phyloP scores from a whole-genome alignment of 2,797 vertebrate genomes.

The Babyrousa celebensis region DNA sequence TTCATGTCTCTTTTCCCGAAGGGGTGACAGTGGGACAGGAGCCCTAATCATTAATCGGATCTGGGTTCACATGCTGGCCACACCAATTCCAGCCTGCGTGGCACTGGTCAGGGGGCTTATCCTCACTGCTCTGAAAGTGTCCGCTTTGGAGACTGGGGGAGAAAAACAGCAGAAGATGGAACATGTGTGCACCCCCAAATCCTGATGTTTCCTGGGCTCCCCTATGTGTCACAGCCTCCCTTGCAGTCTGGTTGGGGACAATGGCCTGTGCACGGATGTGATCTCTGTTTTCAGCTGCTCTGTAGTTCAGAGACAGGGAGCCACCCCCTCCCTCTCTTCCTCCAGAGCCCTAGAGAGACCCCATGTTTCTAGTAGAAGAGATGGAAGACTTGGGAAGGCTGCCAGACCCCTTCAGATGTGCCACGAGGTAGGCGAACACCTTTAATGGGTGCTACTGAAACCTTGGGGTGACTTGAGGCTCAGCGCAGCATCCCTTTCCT shows the following conservation, averaged over 20 bases:
- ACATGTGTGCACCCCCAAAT: accelerated
- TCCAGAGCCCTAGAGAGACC: neutral
- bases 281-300: neutral
- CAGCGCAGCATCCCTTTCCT: neutral
- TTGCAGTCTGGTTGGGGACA: neutral
- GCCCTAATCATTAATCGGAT: neutral
- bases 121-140: neutral
- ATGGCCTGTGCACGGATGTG: neutral
- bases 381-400: neutral
- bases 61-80: neutral
- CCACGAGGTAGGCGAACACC: neutral
- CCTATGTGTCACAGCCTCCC: neutral
- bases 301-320: neutral
- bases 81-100: neutral
- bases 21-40: neutral
- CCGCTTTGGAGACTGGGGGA: neutral
- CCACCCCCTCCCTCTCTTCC: neutral
- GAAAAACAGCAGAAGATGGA: neutral
- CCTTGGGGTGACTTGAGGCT: neutral
- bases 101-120: neutral
- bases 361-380: neutral
- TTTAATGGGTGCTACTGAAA: neutral
- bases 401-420: neutral
- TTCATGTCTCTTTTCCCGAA: neutral
- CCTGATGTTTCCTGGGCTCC: neutral